Base-by-base conservation (phyloP, 2,888 invertebrate species). In the Neuroscelio doddi region DNA sequence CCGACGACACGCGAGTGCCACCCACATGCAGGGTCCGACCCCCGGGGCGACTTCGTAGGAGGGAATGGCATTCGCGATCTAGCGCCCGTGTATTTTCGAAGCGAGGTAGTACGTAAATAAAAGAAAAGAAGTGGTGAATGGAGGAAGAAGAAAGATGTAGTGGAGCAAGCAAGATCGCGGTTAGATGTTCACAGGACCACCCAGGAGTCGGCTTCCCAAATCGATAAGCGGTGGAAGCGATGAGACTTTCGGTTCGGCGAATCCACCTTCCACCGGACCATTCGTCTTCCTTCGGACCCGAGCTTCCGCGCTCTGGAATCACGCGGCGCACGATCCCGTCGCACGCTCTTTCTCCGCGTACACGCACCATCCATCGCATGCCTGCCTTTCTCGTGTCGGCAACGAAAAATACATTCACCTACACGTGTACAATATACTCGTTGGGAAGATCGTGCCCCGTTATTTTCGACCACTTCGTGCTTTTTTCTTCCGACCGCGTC, bases 61-160 rank as follows among this genome's bases (percentile, higher is more conserved):
- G 64, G 52, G 32, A 44, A 15, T 30, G 61, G 55, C 38, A 56
- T 55, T 50, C 29, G 56, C 61, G 65, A 47, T 61, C 76, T 72
- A 65, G 71, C 70, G 73, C 55, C 68, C 73, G 73, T 76, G 79
- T 78, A 79, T 80, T 80, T 80, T 79, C 79, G 78, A 42, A 29
- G 10, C 45, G 32, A 44, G 46, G 12, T 29, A 56, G 61, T 62
- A 61, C 61, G 61, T 61, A 61, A 65, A 61, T 61, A 61, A 65
- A 52, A 56, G 49, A 46, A 17, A 17, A 21, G 46, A 21, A 17
- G 32, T 5, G 1, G 32, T n/a, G 12, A 10, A 10, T 39, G 16
- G 32, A 27, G 39, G 12, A 36, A 32, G 29, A 50, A 47, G 44
- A 44, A 17, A 58, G 55, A 51, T 32, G 34, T 61, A 45, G 42